A percentile compares a stretch with the other conserved stretches of the same genome.
Conservation (phyloP, 2,113 vertebrate genomes). For the Myotis davidii region DNA sequence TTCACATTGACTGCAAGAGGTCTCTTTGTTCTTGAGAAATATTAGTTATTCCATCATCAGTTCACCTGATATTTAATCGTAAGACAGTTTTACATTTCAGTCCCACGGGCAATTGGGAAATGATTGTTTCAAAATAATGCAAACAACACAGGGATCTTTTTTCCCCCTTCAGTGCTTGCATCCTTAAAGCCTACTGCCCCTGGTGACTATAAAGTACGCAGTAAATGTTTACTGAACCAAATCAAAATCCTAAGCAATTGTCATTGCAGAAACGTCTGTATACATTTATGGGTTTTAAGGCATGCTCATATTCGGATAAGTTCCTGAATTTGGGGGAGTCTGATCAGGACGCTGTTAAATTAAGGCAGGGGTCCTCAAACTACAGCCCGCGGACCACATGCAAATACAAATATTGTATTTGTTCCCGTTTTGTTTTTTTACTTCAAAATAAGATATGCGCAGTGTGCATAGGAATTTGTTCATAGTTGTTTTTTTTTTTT, state of each 20-base stretch:
- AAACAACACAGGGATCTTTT: not conserved
- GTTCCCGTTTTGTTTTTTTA: too few species aligned
- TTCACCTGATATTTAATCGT: constrained; percentile 52
- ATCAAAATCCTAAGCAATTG: constrained; percentile 20
- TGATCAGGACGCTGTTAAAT: not conserved
- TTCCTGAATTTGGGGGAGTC: not conserved
- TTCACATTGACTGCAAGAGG: constrained; percentile 26
- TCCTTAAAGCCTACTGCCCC: not conserved
- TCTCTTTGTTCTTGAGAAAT: constrained; percentile 61
- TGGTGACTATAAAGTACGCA: not conserved
- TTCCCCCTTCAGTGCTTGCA: not conserved
- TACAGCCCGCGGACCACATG: too few species aligned
- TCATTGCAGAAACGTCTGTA: not conserved
- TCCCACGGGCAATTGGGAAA: constrained; percentile 56
- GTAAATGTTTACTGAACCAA: constrained; percentile 21
- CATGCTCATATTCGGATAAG: constrained; percentile 44
- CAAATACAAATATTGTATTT: too few species aligned
- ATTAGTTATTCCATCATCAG: constrained; percentile 41
- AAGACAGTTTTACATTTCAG: constrained; percentile 65
- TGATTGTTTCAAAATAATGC: constrained; percentile 38
- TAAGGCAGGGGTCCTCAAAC: not conserved
- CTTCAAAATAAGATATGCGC: too few species aligned
- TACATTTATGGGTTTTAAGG: constrained; percentile 50
- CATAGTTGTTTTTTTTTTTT: too few species aligned
- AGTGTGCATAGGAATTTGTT: too few species aligned